Evolutionary conservation across 2,888 invertebrate species (phyloP), one percentile per base, ranked within the genome.

Genomic region (Piscicola geometra): DNA sequence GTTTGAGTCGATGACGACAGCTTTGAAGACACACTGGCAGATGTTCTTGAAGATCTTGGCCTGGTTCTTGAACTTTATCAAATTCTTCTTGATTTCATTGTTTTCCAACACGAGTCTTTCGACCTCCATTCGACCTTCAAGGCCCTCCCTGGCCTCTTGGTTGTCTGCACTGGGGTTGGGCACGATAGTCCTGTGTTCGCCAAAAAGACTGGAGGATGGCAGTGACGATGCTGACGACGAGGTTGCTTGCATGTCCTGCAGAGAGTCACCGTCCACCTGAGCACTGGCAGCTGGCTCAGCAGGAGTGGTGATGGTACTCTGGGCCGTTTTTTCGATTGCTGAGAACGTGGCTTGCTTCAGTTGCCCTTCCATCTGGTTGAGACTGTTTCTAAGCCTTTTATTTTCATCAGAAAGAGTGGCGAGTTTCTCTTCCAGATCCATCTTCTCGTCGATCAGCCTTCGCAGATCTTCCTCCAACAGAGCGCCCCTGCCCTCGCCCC

Each of bases 21-120:
- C 60, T 32, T 60, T 60, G 36, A 73, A 73, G 35, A 73, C 33
- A 30, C 73, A 64, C 21, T 73, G 30, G 36, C 73, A 73, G n/a
- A 73, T 33, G 21, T 73, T 60, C n/a, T 60, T 73, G 30, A 73
- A 73, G n/a, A 73, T 35, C 28, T 35, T 47, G 2, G 64, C 64
- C 21, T 73, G 60, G 33, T n/a, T 64, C 36, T 64, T 60, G 25
- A 56, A 56, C 1, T 3, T 73, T 18, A 25, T 33, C 35, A 73
- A 52, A 73, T 33, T 56, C 64, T 73, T 73, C 33, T n/a, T 64
- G 33, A 73, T 33, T 21, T 60, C 73, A 0, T 3, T 30, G n/a
- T 64, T 56, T n/a, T 73, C 73, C n/a, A n/a, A 56, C 5, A 5
- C 12, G 9, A 56, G 25, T 47, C 21, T 47, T 15, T 32, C 30